Evolutionary conservation across 2,113 vertebrate species (phyloP), one percentile per base, ranked within the genome.

Genomic region (Murina feae): DNA sequence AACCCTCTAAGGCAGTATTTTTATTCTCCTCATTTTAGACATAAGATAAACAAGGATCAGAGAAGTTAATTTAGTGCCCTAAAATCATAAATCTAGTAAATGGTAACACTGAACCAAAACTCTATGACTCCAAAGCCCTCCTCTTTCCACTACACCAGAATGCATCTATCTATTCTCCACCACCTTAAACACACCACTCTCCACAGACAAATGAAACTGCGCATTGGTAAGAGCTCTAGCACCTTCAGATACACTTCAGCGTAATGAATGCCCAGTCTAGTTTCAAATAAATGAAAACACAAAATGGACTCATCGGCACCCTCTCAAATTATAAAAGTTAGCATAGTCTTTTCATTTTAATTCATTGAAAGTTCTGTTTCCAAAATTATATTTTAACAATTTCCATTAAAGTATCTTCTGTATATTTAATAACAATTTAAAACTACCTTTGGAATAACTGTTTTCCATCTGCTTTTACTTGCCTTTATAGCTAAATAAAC

Each of bases 381-480:
- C 78, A 91, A 87, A 82, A 84, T 90, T 87, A 92, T 86, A 89
- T 69, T 74, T 92, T 86, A 89, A 92, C 55, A 94, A 81, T 9
- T 75, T 80, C 18, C 35, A 91, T 85, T 89, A 89, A 91, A 89
- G 87, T 65, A 14, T 89, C 68, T 86, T 71, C 60, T 71, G 28
- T 51, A 89, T 79, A 32, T 55, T 91, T 80, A 49, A 72, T 53
- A 91, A 86, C 28, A 94, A 21, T 75, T 90, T 89, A 58, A 49
- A 96, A 91, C 63, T 71, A 92, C 13, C n/a, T 51, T 81, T 89
- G 68, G 55, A 93, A 88, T 84, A 95, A 91, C 72, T 85, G 51
- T 60, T 93, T 91, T 94, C 79, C 60, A 93, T 65, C 68, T 89
- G 80, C 44, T 86, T 89, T 95, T 89, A 94, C 51, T 92, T 91